These are phyloP conservation scores for Lycaena phlaeas DNA, from an alignment of 2,888 invertebrate genomes.

Conservation along the genomic window DNA sequence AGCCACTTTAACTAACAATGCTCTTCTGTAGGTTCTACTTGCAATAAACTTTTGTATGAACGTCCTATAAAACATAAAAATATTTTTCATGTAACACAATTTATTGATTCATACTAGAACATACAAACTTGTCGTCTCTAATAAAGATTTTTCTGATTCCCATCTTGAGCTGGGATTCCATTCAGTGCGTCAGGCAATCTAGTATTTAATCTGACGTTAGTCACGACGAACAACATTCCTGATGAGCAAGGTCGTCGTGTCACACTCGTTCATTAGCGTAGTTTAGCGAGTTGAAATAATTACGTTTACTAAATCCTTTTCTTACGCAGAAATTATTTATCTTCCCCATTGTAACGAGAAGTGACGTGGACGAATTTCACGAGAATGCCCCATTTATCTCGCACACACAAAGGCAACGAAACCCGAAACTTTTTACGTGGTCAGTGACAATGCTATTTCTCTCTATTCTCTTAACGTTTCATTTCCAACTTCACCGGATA, in stretches of 20 bases:
- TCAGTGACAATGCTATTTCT: slow-evolving; percentile 65
- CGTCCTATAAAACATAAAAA: too few species aligned
- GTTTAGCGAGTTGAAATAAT: slow-evolving; percentile 66
- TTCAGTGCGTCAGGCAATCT: too few species aligned
- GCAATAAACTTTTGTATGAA: too few species aligned
- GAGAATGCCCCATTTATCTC: slow-evolving; percentile 69
- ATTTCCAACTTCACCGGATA: slow-evolving; percentile 48
- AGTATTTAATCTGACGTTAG: too few species aligned
- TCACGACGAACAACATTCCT: too few species aligned
- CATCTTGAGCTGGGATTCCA: too few species aligned
- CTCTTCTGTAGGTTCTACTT: background rate
- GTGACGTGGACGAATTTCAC: slow-evolving; percentile 69
- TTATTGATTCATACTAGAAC: too few species aligned
- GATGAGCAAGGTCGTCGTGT: too few species aligned
- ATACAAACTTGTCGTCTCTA: too few species aligned
- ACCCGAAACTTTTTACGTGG: slow-evolving; percentile 71
- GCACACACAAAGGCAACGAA: slow-evolving; percentile 64
- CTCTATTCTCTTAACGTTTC: slow-evolving; percentile 62
- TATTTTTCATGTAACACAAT: too few species aligned
- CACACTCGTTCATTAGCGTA: slow-evolving; percentile 62
- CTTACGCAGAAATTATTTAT: slow-evolving; percentile 69
- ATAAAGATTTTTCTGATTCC: too few species aligned
- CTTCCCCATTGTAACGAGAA: slow-evolving; percentile 64
- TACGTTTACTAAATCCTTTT: slow-evolving; percentile 71
- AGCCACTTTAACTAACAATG: too few species aligned